phyloP scores from a whole-genome alignment of 2,113 vertebrate genomes.

The Meriones unguiculatus region DNA sequence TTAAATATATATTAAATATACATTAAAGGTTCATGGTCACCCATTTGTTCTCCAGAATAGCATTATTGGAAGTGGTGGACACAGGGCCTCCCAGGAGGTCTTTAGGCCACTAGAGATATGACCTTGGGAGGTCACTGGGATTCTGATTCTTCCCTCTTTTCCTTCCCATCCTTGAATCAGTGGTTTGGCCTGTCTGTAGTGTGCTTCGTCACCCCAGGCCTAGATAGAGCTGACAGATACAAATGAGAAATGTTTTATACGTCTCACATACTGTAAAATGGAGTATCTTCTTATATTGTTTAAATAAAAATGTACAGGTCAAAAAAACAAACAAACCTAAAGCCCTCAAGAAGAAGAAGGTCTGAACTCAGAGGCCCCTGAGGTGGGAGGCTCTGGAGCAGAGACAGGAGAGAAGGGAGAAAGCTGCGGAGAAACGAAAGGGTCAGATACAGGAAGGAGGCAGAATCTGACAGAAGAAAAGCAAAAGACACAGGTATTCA shows the following conservation, averaged over 20 bases:
- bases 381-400: neutral
- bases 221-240: neutral
- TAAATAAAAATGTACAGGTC: neutral
- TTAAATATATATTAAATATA: neutral
- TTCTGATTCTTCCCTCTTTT: neutral
- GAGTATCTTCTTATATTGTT: neutral
- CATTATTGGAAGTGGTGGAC: neutral
- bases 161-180: neutral
- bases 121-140: neutral
- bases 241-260: constrained; percentile 3
- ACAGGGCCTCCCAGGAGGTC: neutral
- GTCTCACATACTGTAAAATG: neutral
- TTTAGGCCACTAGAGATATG: neutral
- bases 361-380: neutral
- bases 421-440: neutral
- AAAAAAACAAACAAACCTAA: neutral
- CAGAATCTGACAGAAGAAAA: neutral
- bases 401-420: neutral
- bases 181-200: neutral
- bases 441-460: neutral
- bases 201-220: neutral
- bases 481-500: neutral
- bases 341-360: neutral
- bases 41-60: neutral
- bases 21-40: neutral